A percentile compares a stretch with the other conserved stretches of the same genome.
These are phyloP conservation scores for Mohoua ochrocephala DNA, from an alignment of 2,113 vertebrate genomes.

Conservation along the genomic window DNA sequence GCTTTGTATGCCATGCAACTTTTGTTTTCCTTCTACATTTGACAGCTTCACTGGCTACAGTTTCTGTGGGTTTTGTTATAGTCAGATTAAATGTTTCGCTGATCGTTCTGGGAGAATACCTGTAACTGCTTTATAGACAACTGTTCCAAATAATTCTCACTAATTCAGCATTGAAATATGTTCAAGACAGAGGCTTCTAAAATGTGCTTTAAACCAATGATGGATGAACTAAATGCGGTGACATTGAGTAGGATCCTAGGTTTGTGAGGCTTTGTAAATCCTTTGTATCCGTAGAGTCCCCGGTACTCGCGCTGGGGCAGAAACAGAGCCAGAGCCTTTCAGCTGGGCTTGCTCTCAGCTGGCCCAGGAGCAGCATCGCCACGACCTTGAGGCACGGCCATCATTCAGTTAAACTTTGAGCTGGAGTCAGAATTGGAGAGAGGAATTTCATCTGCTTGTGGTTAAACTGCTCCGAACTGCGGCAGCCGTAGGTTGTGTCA, in stretches of 20 bases:
- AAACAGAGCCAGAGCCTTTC: not conserved
- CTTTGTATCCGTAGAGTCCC: rapidly evolving
- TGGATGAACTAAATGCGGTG: not conserved
- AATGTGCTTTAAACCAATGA: not conserved
- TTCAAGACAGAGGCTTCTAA: constrained; percentile 53
- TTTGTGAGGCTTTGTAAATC: not conserved
- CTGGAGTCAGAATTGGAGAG: not conserved
- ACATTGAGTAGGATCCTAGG: not conserved
- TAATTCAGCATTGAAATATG: constrained; percentile 57
- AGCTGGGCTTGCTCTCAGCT: not conserved
- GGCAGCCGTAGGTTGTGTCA: not conserved
- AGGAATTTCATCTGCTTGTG: not conserved
- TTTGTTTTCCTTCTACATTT: constrained; percentile 57
- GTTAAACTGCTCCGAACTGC: rapidly evolving
- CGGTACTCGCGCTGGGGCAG: rapidly evolving
- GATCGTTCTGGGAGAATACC: constrained; percentile 47
- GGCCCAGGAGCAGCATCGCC: not conserved
- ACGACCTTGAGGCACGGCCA: not conserved
- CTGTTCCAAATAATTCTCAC: constrained; percentile 6
- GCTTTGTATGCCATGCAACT: constrained; percentile 10
- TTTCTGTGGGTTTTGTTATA: constrained; percentile 60
- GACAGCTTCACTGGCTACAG: constrained; percentile 22
- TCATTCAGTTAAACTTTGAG: rapidly evolving
- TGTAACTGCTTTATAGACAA: constrained; percentile 50
- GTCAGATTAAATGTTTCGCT: constrained; percentile 54